Evolutionary conservation across 2,797 vertebrate species (phyloP), one percentile per base, ranked within the genome.

Genomic region (Nannoperca australis): DNA sequence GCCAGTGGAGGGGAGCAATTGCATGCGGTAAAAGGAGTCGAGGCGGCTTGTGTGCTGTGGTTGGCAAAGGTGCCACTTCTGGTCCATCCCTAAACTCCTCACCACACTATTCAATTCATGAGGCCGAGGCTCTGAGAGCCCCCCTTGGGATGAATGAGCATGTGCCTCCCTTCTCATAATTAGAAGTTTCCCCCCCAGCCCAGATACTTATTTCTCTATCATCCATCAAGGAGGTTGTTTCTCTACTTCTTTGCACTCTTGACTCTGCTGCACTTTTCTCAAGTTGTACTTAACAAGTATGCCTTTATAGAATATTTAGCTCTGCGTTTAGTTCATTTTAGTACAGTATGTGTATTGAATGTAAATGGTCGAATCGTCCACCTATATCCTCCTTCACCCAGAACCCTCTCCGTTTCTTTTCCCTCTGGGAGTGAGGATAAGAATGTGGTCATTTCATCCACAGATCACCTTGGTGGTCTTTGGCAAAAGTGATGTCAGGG

Each of bases 381-480:
- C 54, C 20, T 36, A 65, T 59, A 67, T 76, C 63, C 77, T 69
- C 67, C 62, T 62, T 76, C 84, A 60, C 42, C 60, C 75, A 38
- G 53, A 75, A 76, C 70, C 62, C 65, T 54, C 76, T 86, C 70
- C 69, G 72, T 83, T 72, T 66, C 73, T 51, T 3, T 13, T 47
- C 66, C 83, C 76, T 73, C 3, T 1, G 78, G 86, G 84, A 85
- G 72, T 0, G 11, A 18, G 79, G 69, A 79, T 75, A 83, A 91
- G 88, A 93, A 91, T 90, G 87, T 8, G 73, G 75, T 91, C 80
- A 81, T 87, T 91, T 89, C 78, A 75, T 91, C 90, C 58, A 44
- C 75, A 32, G 27, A 83, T 88, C 91, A 80, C 86, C 86, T 87
- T 91, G 93, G 94, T 95, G 94, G 94, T 94, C 95, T 86, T 65